Conservation (phyloP, 2,113 vertebrate genomes). For the Meriones unguiculatus region DNA sequence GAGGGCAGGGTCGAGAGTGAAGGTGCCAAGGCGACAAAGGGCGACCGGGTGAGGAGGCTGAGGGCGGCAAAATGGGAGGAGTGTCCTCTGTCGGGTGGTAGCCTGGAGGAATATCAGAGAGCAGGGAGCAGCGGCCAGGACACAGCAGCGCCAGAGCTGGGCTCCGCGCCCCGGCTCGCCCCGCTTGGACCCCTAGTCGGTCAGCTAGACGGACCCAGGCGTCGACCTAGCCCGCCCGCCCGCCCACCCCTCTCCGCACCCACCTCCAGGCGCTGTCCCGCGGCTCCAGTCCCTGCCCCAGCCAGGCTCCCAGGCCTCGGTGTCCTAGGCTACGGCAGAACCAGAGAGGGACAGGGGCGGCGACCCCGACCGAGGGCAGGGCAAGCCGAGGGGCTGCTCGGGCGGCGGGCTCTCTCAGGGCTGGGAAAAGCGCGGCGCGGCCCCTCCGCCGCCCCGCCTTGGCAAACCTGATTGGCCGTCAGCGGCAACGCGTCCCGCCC, state of each 20-base stretch:
- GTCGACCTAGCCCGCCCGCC: constrained; percentile 11
- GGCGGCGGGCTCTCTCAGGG: background rate
- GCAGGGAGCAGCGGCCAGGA: background rate
- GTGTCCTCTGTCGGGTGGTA: background rate
- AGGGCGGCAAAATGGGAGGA: background rate
- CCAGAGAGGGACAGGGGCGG: background rate
- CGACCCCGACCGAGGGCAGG: background rate
- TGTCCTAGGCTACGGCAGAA: background rate
- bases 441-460: constrained; percentile 45
- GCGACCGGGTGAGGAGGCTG: background rate
- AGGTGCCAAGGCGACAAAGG: constrained; percentile 62
- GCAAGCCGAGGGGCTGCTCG: background rate
- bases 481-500: background rate
- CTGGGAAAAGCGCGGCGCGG: background rate
- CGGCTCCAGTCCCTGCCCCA: constrained; percentile 59
- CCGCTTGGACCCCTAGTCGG: background rate
- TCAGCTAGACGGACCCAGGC: background rate
- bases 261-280: constrained; percentile 74
- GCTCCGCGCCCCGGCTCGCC: background rate
- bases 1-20: background rate
- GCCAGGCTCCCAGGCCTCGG: background rate
- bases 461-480: constrained; percentile 25
- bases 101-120: background rate
- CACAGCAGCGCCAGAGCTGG: background rate
- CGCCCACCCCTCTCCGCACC: constrained; percentile 49